Base-by-base conservation (phyloP, 1,140 invertebrate genomes). In the Eurosta solidaginis region DNA sequence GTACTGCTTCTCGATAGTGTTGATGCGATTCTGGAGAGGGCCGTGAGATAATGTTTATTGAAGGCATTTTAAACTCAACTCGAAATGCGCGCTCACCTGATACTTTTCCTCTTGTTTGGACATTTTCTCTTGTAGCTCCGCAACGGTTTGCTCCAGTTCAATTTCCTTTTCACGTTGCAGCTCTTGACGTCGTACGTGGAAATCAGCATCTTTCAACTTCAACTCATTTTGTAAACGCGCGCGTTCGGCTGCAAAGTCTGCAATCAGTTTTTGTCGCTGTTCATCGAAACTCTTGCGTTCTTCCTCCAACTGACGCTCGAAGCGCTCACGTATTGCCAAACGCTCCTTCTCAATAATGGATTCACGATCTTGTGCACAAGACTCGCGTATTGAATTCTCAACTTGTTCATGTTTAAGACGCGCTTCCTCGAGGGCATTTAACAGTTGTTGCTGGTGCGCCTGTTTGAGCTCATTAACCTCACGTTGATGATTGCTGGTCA, bases 401-500 rank as follows among this genome's bases (percentile, higher is more conserved):
- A 79, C 88, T 79, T 80, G 89, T 84, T 82, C 91, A 82, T 83
- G 91, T 82, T 82, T 91, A 68, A 79, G 83, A 0, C 87, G 82
- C 0, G 83, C 82, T 68, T 88, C 86, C 50, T 88, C 87, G 27
- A 88, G 47, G 0, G 85, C 82, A 76, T 88, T 82, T 29, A 88
- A 85, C 77, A 91, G 82, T 79, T 91, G 89, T 78, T 90, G 88
- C 47, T 92, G 90, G 83, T 93, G 92, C 29, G 89, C 80, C 7
- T 89, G 85, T 80, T 91, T 87, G n/a, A 92, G 79, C 80, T 92
- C 90, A 0, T 89, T 85, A 27, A 92, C 81, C 85, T 92, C 91
- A 49, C 90, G 90, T 83, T 92, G 89, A 80, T 92, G 91, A 9
- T 91, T 88, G 10, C 89, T 88, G 45, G 91, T 90, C 90, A 94